Base-by-base conservation (phyloP, 2,888 invertebrate genomes). In the Trissoscelio sp. region DNA sequence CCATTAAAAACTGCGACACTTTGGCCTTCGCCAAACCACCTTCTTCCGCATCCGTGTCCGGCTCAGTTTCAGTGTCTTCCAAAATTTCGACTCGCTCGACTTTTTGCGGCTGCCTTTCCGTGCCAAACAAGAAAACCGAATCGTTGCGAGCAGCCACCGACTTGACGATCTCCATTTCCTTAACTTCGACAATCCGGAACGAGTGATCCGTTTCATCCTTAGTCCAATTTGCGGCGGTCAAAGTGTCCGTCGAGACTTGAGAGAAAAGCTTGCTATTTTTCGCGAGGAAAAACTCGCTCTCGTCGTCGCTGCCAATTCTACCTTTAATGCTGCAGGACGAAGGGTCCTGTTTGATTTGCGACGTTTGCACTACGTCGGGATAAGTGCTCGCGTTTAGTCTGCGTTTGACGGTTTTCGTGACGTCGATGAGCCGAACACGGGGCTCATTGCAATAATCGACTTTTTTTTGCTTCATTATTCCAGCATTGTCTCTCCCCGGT, bases 201-300 rank as follows among this genome's bases (percentile, higher is more conserved):
- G 92, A 91, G 48, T 86, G 83, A 66, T 88, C 86, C 9, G 84
- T 60, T 1, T 70, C 51, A 2, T 66, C 42, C n/a, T n/a, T 31
- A 1, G 5, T 42, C 4, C 84, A 79, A 6, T 83, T 85, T 28
- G 85, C 83, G 0, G 85, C 83, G n/a, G 85, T 83, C 46, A 91
- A 74, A 3, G 87, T 88, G 86, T 94, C 93, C 20, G 92, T 92
- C 0, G 95, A 95, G 82, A 95, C 95, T 91, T 94, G 94, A 5
- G 94, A 94, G 89, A 95, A 95, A 9, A 95, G 92, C 39, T 93
- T 93, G 89, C 95, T 95, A 82, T 95, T 94, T 87, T 94, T 93
- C 9, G 95, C 93, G 70, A 95, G 91, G 85, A 91, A 91, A 75
- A 91, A 91, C 82, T 91, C 91, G 6, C 90, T 89, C 16, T 86